Evolutionary conservation across 2,888 invertebrate genomes (phyloP), one percentile per base, ranked within the genome.

Genomic region (Malacosoma neustria): DNA sequence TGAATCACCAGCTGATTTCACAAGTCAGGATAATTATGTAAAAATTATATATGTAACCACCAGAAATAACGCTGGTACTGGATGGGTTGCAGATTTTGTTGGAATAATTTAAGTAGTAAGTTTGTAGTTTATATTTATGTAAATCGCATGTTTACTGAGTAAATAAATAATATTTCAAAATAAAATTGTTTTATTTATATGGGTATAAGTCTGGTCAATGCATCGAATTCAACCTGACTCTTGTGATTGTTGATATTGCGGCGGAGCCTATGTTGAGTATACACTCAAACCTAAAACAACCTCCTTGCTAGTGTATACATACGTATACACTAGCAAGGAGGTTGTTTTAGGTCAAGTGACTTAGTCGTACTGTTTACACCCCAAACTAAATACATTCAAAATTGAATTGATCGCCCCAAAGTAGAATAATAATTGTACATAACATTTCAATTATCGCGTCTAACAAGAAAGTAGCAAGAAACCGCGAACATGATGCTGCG

Each of bases 61-160:
- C 7, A 71, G 87, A 34, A 91, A 92, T 51, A 93, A 92, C 54
- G 88, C 89, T 13, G 94, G 93, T 5, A 87, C 87, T 1, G 94
- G 94, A 12, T 94, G 93, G 91, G 57, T 85, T 2, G 86, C 87
- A 2, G 59, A 68, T 15, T 85, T 82, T 46, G 43, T 69, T 7
- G 74, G 51, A 13, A 38, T 49, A 30, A 3, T 35, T 29, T 48
- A 35, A 40, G 12, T 22, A 5, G n/a, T n/a, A n/a, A n/a, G n/a
- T n/a, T n/a, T n/a, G 32, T 45, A n/a, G 9, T 2, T n/a, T n/a
- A n/a, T n/a, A n/a, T n/a, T n/a, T n/a, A n/a, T n/a, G n/a, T n/a
- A n/a, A n/a, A n/a, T n/a, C 9, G 11, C 12, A 11, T 31, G 5
- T n/a, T 34, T 7, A 30, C 9, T 9, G 14, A 11, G 4, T 29